Evolutionary conservation across 1,140 invertebrate species (phyloP), one percentile per base, ranked within the genome.

Genomic region (Drosophila sp.): DNA sequence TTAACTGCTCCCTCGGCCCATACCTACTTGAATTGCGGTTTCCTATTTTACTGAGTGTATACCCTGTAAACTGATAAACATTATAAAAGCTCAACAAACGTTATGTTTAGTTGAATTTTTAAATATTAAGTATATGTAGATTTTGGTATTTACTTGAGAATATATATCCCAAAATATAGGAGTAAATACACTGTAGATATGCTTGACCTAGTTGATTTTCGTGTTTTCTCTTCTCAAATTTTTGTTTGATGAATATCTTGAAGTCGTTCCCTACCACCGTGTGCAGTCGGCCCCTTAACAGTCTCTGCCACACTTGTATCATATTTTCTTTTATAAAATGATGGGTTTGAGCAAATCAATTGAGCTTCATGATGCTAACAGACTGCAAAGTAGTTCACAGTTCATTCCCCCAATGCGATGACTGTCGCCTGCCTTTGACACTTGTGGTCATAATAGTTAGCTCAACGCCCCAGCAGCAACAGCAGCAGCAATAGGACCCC

Each of bases 261-360:
- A 7, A 40, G 34, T 48, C 34, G 13, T 41, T 25, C 4, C 34
- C 34, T 25, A 8, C 13, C n/a, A 50, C 4, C 34, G 27, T 36
- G 2, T 21, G 21, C 1, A 21, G 6, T 2, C 45, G 6, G 34
- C 34, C 29, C 29, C 29, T 27, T 46, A 25, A 18, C 27, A 34
- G 14, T 56, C 13, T 25, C 8, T 14, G 50, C 7, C 9, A 40
- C 16, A 51, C 40, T 46, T 54, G 50, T 46, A 34, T 43, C 32
- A 50, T 50, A 41, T 53, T 54, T 56, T 36, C 50, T 48, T 56
- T 72, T 59, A 41, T 27, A n/a, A 7, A 25, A 45, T 2, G 8
- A 36, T 48, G 48, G 59, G 73, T 80, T 69, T 87, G 82, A 71
- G 79, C 65, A 89, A 82, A 87, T 87, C 82, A 89, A 89, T 86